Percentiles rank a stretch among this genome's conserved stretches.
phyloP scores from a whole-genome alignment of 2,113 vertebrate species.

The Phoxinus phoxinus region DNA sequence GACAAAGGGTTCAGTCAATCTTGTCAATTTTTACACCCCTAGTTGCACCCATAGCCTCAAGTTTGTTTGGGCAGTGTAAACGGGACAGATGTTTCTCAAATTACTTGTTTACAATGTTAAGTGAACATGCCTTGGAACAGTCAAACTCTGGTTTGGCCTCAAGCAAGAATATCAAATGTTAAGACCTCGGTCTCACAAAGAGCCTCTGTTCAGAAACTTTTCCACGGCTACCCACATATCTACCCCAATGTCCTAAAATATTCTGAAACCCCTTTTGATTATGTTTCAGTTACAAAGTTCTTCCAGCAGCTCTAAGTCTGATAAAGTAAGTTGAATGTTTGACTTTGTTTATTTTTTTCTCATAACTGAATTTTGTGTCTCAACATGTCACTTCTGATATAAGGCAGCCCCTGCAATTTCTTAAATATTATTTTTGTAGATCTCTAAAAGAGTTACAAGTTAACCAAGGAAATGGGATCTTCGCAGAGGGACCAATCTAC shows the following conservation, averaged over 20 bases:
- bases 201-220: background rate
- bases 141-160: background rate
- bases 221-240: constrained; percentile 40
- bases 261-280: constrained; percentile 69
- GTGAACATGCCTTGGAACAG: background rate
- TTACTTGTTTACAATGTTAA: background rate
- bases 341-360: constrained; percentile 10
- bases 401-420: too few relatives aligned
- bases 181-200: background rate
- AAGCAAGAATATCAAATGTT: background rate
- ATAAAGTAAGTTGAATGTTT: constrained; percentile 75
- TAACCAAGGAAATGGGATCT: too few relatives aligned
- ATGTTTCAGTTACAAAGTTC: constrained; percentile 79
- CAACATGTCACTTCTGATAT: background rate
- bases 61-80: background rate
- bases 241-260: constrained; percentile 49
- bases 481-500: too few relatives aligned
- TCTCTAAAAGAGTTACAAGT: too few relatives aligned
- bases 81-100: background rate
- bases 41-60: background rate
- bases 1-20: too few relatives aligned
- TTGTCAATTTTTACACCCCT: too few relatives aligned
- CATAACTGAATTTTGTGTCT: background rate
- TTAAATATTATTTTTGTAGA: too few relatives aligned
- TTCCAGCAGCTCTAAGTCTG: constrained; percentile 61